A percentile compares a stretch with the other conserved stretches of the same genome.
Evolutionary conservation across 2,113 vertebrate species (phyloP).

Genomic region (Neopipo cinnamomea): DNA sequence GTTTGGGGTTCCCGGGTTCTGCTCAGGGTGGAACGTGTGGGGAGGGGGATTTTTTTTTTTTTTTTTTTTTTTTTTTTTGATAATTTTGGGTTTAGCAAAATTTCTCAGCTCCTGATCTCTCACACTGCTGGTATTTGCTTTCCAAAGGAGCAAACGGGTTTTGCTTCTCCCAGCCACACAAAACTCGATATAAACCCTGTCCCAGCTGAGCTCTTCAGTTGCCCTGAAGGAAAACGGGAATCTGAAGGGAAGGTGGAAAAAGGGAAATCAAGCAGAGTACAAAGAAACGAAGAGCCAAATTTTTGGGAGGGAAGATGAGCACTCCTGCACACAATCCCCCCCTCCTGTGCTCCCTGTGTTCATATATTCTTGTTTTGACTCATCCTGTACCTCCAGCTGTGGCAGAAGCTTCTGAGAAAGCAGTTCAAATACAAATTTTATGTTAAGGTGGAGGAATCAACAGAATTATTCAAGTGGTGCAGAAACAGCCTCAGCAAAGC

Average conservation of each 20-base stretch:
- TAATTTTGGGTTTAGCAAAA: background rate
- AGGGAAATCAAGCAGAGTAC: slow-evolving; percentile 21
- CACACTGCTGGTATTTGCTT: background rate
- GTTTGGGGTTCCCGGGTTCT: background rate
- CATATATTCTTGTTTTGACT: background rate
- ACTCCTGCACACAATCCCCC: background rate
- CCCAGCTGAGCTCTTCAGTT: background rate
- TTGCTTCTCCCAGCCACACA: background rate
- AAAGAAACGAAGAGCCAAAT: background rate
- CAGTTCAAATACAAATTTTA: background rate
- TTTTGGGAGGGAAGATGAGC: background rate
- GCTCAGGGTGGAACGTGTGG: background rate
- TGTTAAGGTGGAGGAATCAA: slow-evolving; percentile 26
- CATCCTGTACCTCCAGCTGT: background rate
- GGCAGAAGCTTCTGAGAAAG: background rate
- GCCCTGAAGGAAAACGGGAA: slow-evolving; percentile 31
- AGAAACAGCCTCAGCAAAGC: background rate
- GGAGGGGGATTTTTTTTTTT: background rate
- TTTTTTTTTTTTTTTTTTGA: background rate
- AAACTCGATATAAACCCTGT: background rate
- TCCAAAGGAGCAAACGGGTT: slow-evolving; percentile 13
- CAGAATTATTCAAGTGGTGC: slow-evolving; percentile 3
- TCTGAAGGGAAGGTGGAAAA: background rate
- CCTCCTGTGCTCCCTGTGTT: background rate
- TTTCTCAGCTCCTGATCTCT: background rate